A percentile compares a stretch with the other conserved stretches of the same genome.
Conservation (phyloP, 1,140 invertebrate genomes). For the Eriosoma lanigerum region DNA sequence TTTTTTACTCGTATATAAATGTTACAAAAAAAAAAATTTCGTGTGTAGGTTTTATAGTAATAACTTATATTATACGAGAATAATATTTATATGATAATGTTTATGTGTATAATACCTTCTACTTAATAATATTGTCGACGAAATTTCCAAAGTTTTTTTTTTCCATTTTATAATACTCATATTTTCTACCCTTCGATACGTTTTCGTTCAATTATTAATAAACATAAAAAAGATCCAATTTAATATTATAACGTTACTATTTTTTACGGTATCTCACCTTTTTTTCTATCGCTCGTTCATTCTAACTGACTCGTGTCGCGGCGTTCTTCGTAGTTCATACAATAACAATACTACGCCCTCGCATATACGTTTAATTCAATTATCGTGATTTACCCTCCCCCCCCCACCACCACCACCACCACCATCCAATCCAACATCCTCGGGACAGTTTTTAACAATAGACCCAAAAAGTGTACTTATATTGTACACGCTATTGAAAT, state of each 20-base stretch:
- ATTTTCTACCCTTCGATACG: background rate
- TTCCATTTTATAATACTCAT: background rate
- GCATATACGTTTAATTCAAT: constrained; percentile 36
- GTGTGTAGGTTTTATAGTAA: background rate
- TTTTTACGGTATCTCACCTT: background rate
- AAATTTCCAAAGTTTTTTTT: background rate
- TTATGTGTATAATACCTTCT: no score
- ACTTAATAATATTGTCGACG: no score
- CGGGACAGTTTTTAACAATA: constrained; percentile 39
- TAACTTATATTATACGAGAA: no score
- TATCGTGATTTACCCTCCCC: constrained; percentile 6
- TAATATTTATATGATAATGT: no score
- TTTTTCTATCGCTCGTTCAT: background rate
- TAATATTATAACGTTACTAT: background rate
- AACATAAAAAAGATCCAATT: background rate
- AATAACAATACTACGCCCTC: background rate
- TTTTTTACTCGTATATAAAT: background rate
- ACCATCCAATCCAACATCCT: background rate
- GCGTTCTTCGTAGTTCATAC: background rate
- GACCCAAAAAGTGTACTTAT: constrained; percentile 15
- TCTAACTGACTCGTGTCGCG: background rate
- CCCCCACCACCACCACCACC: background rate
- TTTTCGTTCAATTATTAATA: background rate
- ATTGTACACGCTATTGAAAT: constrained; percentile 35
- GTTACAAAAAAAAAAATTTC: background rate